A percentile compares a stretch with the other conserved stretches of the same genome.
Conservation (phyloP, 2,113 vertebrate species). For the Rallus limicola region DNA sequence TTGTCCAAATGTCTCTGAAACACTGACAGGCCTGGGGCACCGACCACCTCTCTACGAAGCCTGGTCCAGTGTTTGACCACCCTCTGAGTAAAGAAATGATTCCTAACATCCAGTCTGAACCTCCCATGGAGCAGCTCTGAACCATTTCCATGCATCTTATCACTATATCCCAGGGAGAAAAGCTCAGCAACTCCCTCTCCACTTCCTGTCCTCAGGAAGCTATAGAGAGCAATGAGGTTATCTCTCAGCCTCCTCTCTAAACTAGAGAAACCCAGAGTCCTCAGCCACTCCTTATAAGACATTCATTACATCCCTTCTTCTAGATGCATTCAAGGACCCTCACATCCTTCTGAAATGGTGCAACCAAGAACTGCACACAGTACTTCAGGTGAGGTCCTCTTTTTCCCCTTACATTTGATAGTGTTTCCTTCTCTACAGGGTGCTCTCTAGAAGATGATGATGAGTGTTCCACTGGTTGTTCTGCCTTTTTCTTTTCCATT, state of each 20-base stretch:
- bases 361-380: background rate
- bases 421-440: constrained; percentile 84
- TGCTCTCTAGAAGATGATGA: constrained; percentile 75
- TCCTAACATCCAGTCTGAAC: background rate
- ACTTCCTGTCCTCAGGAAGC: background rate
- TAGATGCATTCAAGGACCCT: background rate
- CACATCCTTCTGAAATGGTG: background rate
- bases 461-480: background rate
- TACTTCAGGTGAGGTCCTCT: background rate
- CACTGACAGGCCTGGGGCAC: background rate
- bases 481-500: background rate
- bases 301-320: background rate
- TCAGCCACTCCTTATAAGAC: background rate
- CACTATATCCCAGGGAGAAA: background rate
- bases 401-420: constrained; percentile 60
- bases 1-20: background rate
- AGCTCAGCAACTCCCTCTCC: background rate
- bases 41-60: background rate
- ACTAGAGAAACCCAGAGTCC: background rate
- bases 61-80: background rate
- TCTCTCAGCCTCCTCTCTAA: background rate
- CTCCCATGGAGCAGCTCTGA: background rate
- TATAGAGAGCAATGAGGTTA: background rate
- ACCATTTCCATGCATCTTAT: background rate
- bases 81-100: background rate